Evolutionary conservation across 2,113 vertebrate genomes (phyloP), one percentile per base, ranked within the genome.

Genomic region (Macrotis lagotis): DNA sequence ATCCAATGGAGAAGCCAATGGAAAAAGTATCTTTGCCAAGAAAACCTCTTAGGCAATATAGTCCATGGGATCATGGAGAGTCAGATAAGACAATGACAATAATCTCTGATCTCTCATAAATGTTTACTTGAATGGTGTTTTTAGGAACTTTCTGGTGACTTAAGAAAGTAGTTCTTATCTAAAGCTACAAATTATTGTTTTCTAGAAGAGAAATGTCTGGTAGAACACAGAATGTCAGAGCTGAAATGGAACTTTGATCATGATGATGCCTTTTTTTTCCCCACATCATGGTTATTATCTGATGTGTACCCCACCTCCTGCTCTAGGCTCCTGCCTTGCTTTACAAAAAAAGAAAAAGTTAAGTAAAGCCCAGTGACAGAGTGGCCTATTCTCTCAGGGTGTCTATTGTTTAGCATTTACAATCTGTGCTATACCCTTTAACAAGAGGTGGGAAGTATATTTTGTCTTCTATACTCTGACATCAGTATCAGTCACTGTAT

Each of bases 71-170:
- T 66, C 55, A 66, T 66, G 9, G 22, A 66, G 28, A 66, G 31
- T 37, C 55, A 66, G 31, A 37, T 31, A 37, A 14, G 12, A 66
- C 12, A 59, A 24, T 5, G 25, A 53, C 55, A 24, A 83, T 83
- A 83, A 8, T 83, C 37, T 91, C 52, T 91, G 25, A n/a, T 48
- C 92, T 50, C 31, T 28, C 89, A 2, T 0, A 1, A 91, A 93
- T 31, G 92, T 47, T 16, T 93, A 28, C 91, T 59, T 92, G 48
- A 53, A 59, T 44, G 88, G 24, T 48, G 48, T 47, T 96, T 90
- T 92, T 47, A 51, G 83, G 16, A 83, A 89, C 37, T n/a, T 66
- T 91, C 51, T 91, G 50, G 66, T 50, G 28, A 47, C 50, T 93
- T 91, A 48, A 93, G 53, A 92, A 95, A 93, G 88, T 28, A 1